These are phyloP conservation scores for Didymodactylos carnosus DNA, from an alignment of 2,888 invertebrate genomes.

Conservation along the genomic window DNA sequence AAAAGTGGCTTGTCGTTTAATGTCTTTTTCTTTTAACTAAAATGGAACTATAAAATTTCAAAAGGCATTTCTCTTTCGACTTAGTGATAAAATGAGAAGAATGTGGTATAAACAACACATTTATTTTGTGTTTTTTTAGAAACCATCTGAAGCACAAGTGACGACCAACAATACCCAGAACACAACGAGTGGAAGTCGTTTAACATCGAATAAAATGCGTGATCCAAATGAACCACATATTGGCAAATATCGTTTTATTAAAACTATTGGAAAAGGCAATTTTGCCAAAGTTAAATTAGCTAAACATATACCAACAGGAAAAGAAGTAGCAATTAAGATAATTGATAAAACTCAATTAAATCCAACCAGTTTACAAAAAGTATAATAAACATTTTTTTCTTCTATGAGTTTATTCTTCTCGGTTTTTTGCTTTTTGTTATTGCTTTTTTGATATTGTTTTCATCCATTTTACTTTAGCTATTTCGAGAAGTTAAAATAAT, in stretches of 20 bases:
- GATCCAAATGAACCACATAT: conserved; percentile 13
- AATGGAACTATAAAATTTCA: no score
- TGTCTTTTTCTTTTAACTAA: no score
- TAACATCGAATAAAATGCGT: neutral
- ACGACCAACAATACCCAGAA: neutral
- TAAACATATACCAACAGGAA: conserved; percentile 95
- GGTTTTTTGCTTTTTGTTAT: no score
- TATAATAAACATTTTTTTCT: no score
- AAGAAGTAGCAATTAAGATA: conserved; percentile 95
- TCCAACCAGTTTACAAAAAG: conserved; percentile 85
- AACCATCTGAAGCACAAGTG: neutral
- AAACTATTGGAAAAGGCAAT: conserved; percentile 98
- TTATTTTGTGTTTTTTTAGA: neutral
- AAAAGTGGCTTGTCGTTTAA: no score
- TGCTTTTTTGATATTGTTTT: no score
- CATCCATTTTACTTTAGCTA: conserved; percentile 35
- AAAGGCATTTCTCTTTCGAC: no score
- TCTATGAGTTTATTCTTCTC: no score
- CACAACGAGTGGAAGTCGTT: neutral
- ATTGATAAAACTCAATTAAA: conserved; percentile 98
- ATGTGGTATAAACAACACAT: no score
- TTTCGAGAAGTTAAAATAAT: conserved; percentile 85
- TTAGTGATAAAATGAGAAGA: no score
- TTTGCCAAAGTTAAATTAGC: conserved; percentile 96
- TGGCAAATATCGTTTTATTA: conserved; percentile 30